A percentile compares a stretch with the other conserved stretches of the same genome.
These are phyloP conservation scores for Labeo calbasu DNA, from an alignment of 2,797 vertebrate genomes.

Conservation along the genomic window DNA sequence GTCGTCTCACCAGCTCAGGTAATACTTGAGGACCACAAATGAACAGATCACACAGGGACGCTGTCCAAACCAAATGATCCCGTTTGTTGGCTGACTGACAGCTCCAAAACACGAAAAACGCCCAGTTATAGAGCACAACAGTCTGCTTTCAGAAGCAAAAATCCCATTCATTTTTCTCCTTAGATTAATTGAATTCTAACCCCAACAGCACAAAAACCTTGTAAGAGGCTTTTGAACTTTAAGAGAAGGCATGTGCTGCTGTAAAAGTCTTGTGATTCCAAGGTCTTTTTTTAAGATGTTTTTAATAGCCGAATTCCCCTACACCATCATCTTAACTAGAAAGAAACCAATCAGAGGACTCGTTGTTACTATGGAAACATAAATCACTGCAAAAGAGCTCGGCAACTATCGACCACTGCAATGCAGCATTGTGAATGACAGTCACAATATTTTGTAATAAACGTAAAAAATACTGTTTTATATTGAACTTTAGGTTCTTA, in stretches of 20 bases:
- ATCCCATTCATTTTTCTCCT: constrained; percentile 12
- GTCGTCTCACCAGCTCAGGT: constrained; percentile 2
- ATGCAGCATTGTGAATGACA: constrained; percentile 13
- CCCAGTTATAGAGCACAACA: constrained; percentile 1
- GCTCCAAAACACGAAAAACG: background rate
- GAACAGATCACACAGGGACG: constrained; percentile 20
- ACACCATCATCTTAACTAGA: constrained; percentile 2
- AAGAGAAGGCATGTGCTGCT: background rate
- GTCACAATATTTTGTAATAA: background rate
- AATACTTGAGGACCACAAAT: constrained; percentile 21
- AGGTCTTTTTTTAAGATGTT: background rate
- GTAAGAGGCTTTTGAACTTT: background rate
- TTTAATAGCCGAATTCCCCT: background rate
- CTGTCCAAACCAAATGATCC: background rate
- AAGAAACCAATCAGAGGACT: background rate
- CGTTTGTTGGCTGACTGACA: background rate
- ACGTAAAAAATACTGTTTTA: background rate
- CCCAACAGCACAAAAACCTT: background rate
- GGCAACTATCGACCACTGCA: constrained; percentile 1
- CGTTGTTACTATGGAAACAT: constrained; percentile 24
- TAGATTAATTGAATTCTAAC: background rate
- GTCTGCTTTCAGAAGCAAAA: constrained; percentile 12
- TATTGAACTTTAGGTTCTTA: background rate
- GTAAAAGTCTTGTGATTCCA: background rate
- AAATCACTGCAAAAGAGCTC: constrained; percentile 24